Evolutionary conservation across 30 jellyfish, hydroid and myxozoan genomes (phyloP).

Genomic region (Hydra vulgaris): DNA sequence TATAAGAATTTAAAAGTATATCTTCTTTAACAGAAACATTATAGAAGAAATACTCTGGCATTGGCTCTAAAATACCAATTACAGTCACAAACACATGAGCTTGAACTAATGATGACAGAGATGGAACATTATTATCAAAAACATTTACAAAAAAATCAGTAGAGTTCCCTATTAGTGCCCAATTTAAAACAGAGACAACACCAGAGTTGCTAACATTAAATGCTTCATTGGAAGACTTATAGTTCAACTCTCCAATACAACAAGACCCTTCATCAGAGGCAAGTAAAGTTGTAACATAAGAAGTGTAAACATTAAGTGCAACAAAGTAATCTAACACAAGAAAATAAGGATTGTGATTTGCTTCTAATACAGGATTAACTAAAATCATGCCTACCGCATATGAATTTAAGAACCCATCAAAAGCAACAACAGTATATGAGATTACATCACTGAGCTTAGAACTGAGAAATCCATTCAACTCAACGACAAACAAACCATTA

Average conservation of each 20-base stretch:
- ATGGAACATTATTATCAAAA: conserved; percentile 24
- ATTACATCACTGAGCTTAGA: no score
- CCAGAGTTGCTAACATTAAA: conserved; percentile 16
- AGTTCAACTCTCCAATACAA: conserved; percentile 10
- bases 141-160: conserved; percentile 3
- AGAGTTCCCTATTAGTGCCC: background rate
- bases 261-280: conserved; percentile 28
- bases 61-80: conserved; percentile 4
- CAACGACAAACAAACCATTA: no score
- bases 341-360: no score
- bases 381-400: no score
- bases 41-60: background rate
- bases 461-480: no score
- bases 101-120: background rate
- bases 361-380: no score
- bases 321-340: no score
- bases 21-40: background rate
- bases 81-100: conserved; percentile 13
- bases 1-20: background rate
- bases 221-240: background rate
- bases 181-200: conserved; percentile 2
- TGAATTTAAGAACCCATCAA: no score
- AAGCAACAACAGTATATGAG: no score
- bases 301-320: background rate
- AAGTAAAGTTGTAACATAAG: conserved; percentile 3